Conservation (phyloP, 2,888 invertebrate genomes). For the Amphimallon solstitiale region DNA sequence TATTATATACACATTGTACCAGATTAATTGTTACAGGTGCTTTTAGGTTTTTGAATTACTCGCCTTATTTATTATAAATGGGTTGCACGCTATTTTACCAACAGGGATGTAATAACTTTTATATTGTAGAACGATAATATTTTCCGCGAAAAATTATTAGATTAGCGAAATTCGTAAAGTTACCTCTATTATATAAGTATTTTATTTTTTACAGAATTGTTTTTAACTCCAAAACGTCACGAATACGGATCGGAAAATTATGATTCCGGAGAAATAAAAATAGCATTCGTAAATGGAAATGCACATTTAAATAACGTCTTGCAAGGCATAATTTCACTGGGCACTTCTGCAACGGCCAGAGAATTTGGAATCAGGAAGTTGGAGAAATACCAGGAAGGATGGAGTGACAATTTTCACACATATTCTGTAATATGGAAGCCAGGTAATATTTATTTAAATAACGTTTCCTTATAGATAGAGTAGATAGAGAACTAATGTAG, state of each 20-base stretch:
- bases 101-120: no score
- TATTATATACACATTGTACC: no score
- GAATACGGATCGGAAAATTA: conserved; percentile 70
- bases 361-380: conserved; percentile 52
- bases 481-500: no score
- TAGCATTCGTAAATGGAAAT: conserved; percentile 78
- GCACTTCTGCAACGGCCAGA: conserved; percentile 51
- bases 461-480: no score
- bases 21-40: no score
- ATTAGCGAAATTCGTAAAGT: no score
- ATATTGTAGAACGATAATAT: no score
- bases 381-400: conserved; percentile 46
- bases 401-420: conserved; percentile 68
- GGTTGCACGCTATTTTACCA: not conserved
- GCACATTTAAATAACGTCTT: conserved; percentile 52
- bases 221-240: conserved; percentile 71
- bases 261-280: conserved; percentile 76
- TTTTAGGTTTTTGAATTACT: no score
- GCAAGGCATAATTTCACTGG: conserved; percentile 57
- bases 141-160: no score
- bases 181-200: no score
- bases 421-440: conserved; percentile 69
- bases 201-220: conserved; percentile 44
- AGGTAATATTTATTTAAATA: conserved; percentile 52
- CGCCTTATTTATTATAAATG: no score